Base-by-base conservation (phyloP, 2,888 invertebrate genomes). In the Gastrophysa polygoni region DNA sequence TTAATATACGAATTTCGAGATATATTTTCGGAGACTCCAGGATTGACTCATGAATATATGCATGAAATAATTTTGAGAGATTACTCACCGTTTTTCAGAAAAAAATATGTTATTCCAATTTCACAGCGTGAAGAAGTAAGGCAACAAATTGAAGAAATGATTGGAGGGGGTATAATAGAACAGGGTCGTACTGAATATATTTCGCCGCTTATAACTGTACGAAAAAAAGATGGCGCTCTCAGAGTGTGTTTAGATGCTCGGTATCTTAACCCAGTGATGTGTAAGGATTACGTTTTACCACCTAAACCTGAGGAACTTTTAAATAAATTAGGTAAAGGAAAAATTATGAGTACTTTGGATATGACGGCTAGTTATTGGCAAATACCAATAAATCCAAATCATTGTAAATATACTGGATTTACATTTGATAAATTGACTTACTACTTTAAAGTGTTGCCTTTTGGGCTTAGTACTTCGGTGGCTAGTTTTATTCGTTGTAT, bases 1-100 rank as follows among this genome's bases (percentile, higher is more conserved):
- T 32, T 47, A 11, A 20, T 57, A 6, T 3, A 46, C 11, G 34
- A 57, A 16, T 57, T 47, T 57, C 17, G 21, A 8, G 7, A 57
- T 3, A 17, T 57, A 18, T 57, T 57, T 47, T 57, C 57, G 1
- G 57, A 57, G 47, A 57, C 57, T 8, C 57, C 48, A 3, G 57
- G 57, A n/a, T 32, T 28, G 3, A 57, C 47, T 2, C 5, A n/a
- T 5, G 6, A n/a, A 11, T 57, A 57, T 29, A 32, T 47, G 29
- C 46, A 57, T 57, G 14, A 21, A n/a, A 57, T 57, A 4, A 20
- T 32, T 14, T 49, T 57, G 17, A 29, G 43, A 7, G 57, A 57
- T 48, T 11, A 57, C 34, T 34, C 56, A 0, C 47, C 56, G 6
- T 49, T 57, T 48, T 48, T 18, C n/a, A 57, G 8, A 29, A 10